phyloP scores from a whole-genome alignment of 2,888 invertebrate species.

The Charanyca ferruginea region DNA sequence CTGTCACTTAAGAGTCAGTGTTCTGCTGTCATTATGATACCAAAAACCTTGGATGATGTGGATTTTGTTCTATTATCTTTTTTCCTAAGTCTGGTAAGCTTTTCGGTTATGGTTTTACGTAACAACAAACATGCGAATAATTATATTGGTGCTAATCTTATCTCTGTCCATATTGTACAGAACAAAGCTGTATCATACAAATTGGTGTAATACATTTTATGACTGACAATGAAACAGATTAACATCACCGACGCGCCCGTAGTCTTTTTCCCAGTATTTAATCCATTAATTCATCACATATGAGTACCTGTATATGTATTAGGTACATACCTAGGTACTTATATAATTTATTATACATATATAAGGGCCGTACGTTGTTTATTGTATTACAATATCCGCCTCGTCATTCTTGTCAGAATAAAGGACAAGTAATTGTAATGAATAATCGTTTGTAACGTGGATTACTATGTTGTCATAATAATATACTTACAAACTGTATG shows the following conservation, averaged over 20 bases:
- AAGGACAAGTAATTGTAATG: neutral
- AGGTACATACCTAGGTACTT: neutral
- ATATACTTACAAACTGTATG: too few relatives aligned
- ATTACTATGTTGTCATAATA: neutral
- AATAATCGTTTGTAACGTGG: slow-evolving; percentile 8
- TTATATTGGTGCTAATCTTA: neutral
- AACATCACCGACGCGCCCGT: slow-evolving; percentile 49
- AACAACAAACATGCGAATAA: neutral
- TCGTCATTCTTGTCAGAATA: slow-evolving; percentile 14
- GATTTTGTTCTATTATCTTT: too few relatives aligned
- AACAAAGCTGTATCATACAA: slow-evolving; percentile 26
- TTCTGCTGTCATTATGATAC: too few relatives aligned
- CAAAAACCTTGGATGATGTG: too few relatives aligned
- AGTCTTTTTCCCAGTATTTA: slow-evolving; percentile 57
- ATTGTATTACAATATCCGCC: slow-evolving; percentile 14
- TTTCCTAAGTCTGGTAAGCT: too few relatives aligned
- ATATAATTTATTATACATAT: slow-evolving; percentile 1
- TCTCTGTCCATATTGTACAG: slow-evolving; percentile 12
- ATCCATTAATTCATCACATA: slow-evolving; percentile 59
- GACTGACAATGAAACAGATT: slow-evolving; percentile 50
- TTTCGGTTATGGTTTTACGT: too few relatives aligned
- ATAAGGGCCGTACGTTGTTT: neutral
- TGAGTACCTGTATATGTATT: too few relatives aligned
- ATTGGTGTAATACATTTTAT: slow-evolving; percentile 49
- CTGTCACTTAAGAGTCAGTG: too few relatives aligned